These are phyloP conservation scores for Gadus macrocephalus DNA, from an alignment of 2,113 vertebrate genomes.

Conservation along the genomic window DNA sequence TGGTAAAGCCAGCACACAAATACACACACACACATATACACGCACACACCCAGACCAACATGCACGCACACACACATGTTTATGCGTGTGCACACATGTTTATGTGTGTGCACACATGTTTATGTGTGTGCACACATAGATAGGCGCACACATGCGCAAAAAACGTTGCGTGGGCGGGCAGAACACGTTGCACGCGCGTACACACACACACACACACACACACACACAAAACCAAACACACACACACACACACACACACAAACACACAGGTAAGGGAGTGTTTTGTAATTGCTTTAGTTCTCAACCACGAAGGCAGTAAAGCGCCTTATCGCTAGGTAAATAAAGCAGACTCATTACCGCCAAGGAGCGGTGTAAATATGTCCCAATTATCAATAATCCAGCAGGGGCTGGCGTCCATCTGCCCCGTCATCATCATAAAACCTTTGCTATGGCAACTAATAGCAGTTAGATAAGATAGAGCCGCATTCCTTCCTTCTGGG, in stretches of 20 bases:
- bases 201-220: neutral
- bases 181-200: neutral
- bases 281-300: conserved; percentile 60
- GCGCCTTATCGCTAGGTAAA: conserved; percentile 57
- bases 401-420: conserved; percentile 29
- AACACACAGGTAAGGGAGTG: conserved; percentile 9
- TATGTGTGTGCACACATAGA: neutral
- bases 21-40: conserved; percentile 9
- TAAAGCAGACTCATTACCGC: conserved; percentile 49
- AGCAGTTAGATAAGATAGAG: conserved; percentile 42
- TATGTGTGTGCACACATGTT: neutral
- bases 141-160: neutral
- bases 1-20: conserved; percentile 14
- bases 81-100: no score
- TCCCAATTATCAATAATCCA: conserved; percentile 62
- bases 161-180: no score
- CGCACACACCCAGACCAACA: neutral
- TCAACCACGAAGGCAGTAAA: conserved; percentile 61
- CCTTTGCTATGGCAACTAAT: conserved; percentile 40
- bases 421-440: conserved; percentile 37
- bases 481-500: conserved; percentile 45
- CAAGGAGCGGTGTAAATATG: conserved; percentile 56
- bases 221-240: neutral
- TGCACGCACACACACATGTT: neutral
- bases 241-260: conserved; percentile 15